Evolutionary conservation across 2,113 vertebrate genomes (phyloP), one percentile per base, ranked within the genome.

Genomic region (Rutilus rutilus): DNA sequence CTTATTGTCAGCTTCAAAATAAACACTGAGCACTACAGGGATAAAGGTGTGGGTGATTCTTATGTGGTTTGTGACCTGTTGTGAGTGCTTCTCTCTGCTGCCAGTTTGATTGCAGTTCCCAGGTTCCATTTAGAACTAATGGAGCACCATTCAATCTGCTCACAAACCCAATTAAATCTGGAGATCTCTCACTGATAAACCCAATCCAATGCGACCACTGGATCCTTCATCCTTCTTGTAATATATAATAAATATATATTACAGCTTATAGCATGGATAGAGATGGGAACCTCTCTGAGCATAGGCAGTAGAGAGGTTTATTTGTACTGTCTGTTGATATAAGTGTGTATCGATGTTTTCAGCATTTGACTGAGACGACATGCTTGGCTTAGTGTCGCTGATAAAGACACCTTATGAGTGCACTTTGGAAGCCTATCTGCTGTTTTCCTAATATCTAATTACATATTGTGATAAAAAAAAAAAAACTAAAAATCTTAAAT

Each of bases 161-260:
- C 89, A 91, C 91, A 91, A 90, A 87, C 88, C 91, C 91, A 90
- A 90, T 91, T 90, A 91, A 91, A 89, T 82, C 89, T 79, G 85
- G 83, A 89, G 88, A 91, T 89, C 82, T 86, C 85, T 69, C 87
- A 80, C 84, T 88, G 88, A 90, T 89, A 88, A 88, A 90, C 83
- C 78, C 84, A 86, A 87, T 88, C 88, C 74, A 87, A 88, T 81
- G 52, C 74, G n/a, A 36, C 39, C 19, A 39, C 71, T 80, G 85
- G 74, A 86, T 84, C 74, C 83, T 86, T 87, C 89, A 86, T 89
- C 82, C 33, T 33, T 85, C 86, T 88, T 33, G 33, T 33, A 33
- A 33, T 33, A 33, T 33, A 33, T 33, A 33, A 33, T 4, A 87
- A 88, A 87, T 87, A 83, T 89, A 84, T 85, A 86, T 85, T 75